Evolutionary conservation across 2,888 invertebrate genomes (phyloP).

Genomic region (Heterodera filipjevi): DNA sequence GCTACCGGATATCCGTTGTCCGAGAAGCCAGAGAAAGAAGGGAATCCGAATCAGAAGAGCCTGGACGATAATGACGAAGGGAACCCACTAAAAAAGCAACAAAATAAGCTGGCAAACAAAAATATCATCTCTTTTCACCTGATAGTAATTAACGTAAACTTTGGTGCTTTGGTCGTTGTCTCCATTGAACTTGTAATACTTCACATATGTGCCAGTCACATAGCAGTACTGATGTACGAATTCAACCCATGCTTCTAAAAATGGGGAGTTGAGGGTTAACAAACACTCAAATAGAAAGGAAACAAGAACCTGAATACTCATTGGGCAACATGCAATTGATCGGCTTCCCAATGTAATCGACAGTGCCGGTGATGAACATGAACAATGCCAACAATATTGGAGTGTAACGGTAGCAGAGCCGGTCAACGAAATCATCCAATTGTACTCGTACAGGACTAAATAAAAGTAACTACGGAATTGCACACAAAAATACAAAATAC

Average conservation of each 20-base stretch:
- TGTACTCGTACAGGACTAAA: slow-evolving; percentile 18
- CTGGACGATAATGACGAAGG: slow-evolving; percentile 57
- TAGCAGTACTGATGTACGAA: slow-evolving; percentile 54
- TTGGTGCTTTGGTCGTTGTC: not conserved
- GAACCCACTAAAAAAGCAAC: slow-evolving; percentile 51
- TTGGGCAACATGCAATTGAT: slow-evolving; percentile 43
- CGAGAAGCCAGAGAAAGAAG: slow-evolving; percentile 54
- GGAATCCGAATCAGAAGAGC: slow-evolving; percentile 60
- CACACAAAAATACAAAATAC: not conserved
- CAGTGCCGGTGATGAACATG: slow-evolving; percentile 57
- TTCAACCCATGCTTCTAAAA: slow-evolving; percentile 30
- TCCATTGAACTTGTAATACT: slow-evolving; percentile 35
- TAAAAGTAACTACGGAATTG: not conserved
- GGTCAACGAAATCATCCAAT: slow-evolving; percentile 55
- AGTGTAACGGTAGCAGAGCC: slow-evolving; percentile 57
- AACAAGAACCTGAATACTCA: slow-evolving; percentile 36
- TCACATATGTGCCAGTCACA: slow-evolving; percentile 58
- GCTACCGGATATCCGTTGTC: slow-evolving; percentile 50
- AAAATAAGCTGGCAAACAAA: not conserved
- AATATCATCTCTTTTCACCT: slow-evolving; percentile 1
- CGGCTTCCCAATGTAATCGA: slow-evolving; percentile 58
- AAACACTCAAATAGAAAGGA: slow-evolving; percentile 25
- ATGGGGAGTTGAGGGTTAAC: not conserved
- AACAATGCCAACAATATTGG: slow-evolving; percentile 55
- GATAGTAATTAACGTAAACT: slow-evolving; percentile 29